These are phyloP conservation scores for Ammodramus savannarum DNA, from an alignment of 2,113 vertebrate species.

Conservation along the genomic window DNA sequence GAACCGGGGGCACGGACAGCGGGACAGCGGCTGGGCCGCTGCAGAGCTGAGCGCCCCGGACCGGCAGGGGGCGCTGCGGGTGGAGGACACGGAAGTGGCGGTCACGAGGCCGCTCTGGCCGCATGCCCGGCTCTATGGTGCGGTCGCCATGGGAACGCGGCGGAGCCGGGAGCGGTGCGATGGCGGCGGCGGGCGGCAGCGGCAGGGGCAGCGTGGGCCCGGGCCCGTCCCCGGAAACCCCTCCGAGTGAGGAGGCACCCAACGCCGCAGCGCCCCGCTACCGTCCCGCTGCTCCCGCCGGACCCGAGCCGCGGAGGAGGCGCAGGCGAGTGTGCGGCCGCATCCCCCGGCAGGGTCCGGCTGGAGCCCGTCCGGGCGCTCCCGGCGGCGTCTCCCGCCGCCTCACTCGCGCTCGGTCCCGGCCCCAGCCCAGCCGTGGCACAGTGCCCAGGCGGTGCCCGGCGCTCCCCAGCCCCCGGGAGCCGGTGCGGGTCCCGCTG, in stretches of 20 bases:
- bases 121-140: background rate
- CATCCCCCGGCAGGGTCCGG: background rate
- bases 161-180: background rate
- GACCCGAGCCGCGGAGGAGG: background rate
- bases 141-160: slow-evolving; percentile 42
- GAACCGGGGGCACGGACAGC: background rate
- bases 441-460: background rate
- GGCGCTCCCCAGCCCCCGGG: background rate
- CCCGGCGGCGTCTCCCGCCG: background rate
- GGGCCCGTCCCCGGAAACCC: background rate
- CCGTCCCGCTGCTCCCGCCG: background rate
- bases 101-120: background rate
- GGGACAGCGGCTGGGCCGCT: background rate
- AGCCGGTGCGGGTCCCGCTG: background rate
- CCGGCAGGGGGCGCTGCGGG: background rate
- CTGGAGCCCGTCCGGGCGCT: background rate
- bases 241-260: background rate
- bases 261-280: background rate
- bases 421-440: background rate
- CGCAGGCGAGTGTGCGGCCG: slow-evolving; percentile 46
- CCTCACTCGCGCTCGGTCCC: background rate
- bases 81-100: background rate
- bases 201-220: background rate
- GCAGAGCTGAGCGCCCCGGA: background rate
- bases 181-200: background rate